Percentiles rank a stretch among this genome's conserved stretches.
Evolutionary conservation across 1,140 invertebrate genomes (phyloP).

Genomic region (Pectinophora gossypiella): DNA sequence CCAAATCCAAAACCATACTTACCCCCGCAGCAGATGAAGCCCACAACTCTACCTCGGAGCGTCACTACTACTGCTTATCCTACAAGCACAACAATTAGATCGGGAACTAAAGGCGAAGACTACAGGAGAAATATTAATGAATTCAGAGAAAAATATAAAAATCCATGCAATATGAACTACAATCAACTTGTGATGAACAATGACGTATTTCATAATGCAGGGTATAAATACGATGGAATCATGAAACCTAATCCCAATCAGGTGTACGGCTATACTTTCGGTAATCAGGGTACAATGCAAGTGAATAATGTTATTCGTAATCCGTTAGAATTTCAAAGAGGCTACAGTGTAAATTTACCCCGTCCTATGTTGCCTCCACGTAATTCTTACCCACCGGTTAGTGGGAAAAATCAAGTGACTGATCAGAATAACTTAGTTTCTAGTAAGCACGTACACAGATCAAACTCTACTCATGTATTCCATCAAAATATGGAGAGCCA

Average conservation of each 20-base stretch:
- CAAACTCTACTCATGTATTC: slow-evolving; percentile 74
- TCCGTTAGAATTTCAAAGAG: slow-evolving; percentile 75
- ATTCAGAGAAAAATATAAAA: slow-evolving; percentile 78
- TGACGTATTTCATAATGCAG: slow-evolving; percentile 65
- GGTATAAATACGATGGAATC: slow-evolving; percentile 59
- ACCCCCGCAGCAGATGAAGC: slow-evolving; percentile 56
- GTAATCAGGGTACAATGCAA: slow-evolving; percentile 71
- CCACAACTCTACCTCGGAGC: slow-evolving; percentile 69
- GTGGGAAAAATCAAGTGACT: slow-evolving; percentile 70
- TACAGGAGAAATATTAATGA: slow-evolving; percentile 76
- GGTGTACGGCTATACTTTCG: slow-evolving; percentile 69
- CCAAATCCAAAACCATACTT: slow-evolving; percentile 47
- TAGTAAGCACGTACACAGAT: slow-evolving; percentile 73
- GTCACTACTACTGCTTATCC: slow-evolving; percentile 65
- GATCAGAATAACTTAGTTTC: slow-evolving; percentile 68
- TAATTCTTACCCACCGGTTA: slow-evolving; percentile 78
- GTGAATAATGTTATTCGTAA: slow-evolving; percentile 70
- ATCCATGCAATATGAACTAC: slow-evolving; percentile 57
- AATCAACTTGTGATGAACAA: slow-evolving; percentile 50
- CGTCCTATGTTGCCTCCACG: slow-evolving; percentile 76
- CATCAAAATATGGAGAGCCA: slow-evolving; percentile 59
- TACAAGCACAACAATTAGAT: slow-evolving; percentile 57
- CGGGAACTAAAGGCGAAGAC: slow-evolving; percentile 67
- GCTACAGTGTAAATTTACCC: slow-evolving; percentile 73
- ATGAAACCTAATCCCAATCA: slow-evolving; percentile 61